phyloP scores from a whole-genome alignment of 2,797 vertebrate species.

The Serranus cabrilla region DNA sequence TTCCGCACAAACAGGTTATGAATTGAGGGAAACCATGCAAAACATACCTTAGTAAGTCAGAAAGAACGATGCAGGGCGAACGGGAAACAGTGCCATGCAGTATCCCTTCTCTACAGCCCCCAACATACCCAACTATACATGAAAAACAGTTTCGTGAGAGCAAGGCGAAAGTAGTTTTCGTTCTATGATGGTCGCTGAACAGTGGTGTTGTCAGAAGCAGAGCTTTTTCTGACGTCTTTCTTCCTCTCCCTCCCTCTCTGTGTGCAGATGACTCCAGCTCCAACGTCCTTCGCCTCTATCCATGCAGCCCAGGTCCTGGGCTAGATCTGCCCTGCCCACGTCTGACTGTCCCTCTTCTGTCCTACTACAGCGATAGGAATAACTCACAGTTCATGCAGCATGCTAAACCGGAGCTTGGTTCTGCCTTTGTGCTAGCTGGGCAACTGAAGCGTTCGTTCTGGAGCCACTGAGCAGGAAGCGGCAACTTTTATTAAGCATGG shows the following conservation, averaged over 20 bases:
- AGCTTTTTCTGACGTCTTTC: slow-evolving; percentile 87
- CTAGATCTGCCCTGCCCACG: slow-evolving; percentile 80
- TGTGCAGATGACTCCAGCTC: slow-evolving; percentile 90
- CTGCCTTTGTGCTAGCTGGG: slow-evolving; percentile 90
- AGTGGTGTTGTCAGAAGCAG: slow-evolving; percentile 89
- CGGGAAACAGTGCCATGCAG: slow-evolving; percentile 84
- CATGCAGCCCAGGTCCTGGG: slow-evolving; percentile 78
- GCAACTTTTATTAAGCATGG: slow-evolving; percentile 88
- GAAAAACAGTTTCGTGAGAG: slow-evolving; percentile 84
- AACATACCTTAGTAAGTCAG: slow-evolving; percentile 87
- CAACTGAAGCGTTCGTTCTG: slow-evolving; percentile 82
- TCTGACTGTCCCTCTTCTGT: slow-evolving; percentile 68
- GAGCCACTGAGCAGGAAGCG: slow-evolving; percentile 79
- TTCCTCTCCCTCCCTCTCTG: slow-evolving; percentile 90
- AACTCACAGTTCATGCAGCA: slow-evolving; percentile 62
- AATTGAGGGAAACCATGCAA: slow-evolving; percentile 82
- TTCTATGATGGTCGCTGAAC: slow-evolving; percentile 86
- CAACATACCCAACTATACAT: slow-evolving; percentile 81
- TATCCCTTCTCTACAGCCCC: slow-evolving; percentile 85
- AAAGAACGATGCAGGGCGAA: slow-evolving; percentile 78
- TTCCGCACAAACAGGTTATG: slow-evolving; percentile 69
- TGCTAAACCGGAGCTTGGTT: slow-evolving; percentile 80
- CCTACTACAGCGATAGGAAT: slow-evolving; percentile 57
- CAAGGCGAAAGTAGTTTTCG: slow-evolving; percentile 85
- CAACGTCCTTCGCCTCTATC: slow-evolving; percentile 79